Percentiles rank a stretch among this genome's conserved stretches.
Evolutionary conservation across 2,113 vertebrate genomes (phyloP).

Genomic region (Urocynchramus pylzowi): DNA sequence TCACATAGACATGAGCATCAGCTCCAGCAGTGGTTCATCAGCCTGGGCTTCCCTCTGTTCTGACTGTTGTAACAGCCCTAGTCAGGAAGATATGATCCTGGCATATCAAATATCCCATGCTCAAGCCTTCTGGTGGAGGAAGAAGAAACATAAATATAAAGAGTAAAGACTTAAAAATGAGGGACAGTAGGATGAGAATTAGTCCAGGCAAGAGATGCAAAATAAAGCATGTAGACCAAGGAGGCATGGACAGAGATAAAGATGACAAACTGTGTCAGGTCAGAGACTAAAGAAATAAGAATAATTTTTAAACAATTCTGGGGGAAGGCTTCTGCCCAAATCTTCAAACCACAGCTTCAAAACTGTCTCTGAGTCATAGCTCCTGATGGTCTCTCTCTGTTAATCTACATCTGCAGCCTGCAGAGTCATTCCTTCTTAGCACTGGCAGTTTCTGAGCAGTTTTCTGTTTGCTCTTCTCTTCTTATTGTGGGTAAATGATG

Average conservation of each 20-base stretch:
- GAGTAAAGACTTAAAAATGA: neutral
- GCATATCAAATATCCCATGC: neutral
- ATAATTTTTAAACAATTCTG: neutral
- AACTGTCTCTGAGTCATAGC: neutral
- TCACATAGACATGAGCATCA: neutral
- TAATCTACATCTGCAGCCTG: neutral
- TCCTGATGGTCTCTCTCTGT: neutral
- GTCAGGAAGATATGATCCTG: neutral
- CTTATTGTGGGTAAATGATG: neutral
- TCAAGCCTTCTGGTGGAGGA: neutral
- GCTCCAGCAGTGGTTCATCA: neutral
- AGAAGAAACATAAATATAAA: neutral
- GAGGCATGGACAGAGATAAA: neutral
- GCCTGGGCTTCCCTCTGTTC: neutral
- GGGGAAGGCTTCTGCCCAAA: neutral
- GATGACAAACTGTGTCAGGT: neutral
- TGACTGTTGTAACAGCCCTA: neutral
- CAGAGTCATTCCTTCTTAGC: neutral
- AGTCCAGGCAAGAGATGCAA: neutral
- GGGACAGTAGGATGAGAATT: neutral
- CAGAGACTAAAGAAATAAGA: neutral
- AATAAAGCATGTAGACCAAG: neutral
- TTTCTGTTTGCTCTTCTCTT: neutral
- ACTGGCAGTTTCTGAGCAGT: neutral
- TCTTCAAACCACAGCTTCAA: neutral